Base-by-base conservation (phyloP, 2,797 vertebrate species). In the Sebastes steindachneri region DNA sequence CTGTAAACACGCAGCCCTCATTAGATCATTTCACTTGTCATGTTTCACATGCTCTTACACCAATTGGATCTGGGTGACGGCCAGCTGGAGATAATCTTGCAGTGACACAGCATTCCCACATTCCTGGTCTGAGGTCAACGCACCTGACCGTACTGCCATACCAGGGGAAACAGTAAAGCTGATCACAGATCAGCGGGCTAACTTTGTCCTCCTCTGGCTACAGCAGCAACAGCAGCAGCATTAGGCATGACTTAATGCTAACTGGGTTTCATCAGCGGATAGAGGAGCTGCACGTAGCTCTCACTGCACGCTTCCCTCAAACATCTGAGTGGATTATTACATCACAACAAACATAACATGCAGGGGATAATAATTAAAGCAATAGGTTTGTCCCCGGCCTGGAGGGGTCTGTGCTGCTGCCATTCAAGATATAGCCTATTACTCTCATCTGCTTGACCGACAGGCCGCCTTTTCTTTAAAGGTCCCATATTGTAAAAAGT, bases 71-170 rank as follows among this genome's bases (percentile, higher is more conserved):
- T 77, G 75, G 58, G 25, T 29, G 77, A 79, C 2, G 6, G 41
- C 67, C 67, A 79, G 79, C 65, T 88, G 63, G 72, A 84, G 78
- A 72, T 89, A 86, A 90, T 82, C 87, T 82, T 29, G 14, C 60
- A 48, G 72, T 88, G 86, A 79, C 85, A 79, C 63, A 85, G 79
- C 68, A 5, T 64, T 84, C 64, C 77, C 33, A 58, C 79, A 29
- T n/a, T 15, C 31, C n/a, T 1, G 83, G 9, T 80, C 82, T 69
- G 66, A 86, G 80, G 83, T 68, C 81, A 76, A 21, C 5, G 1
- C 60, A 68, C 68, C 65, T 69, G 48, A 62, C 48, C 0, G 0
- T 6, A 4, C 58, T 17, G 19, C 21, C 55, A 6, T 9, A 5
- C 45, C 35, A 10, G 14, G 14, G 35, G 65, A 15, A 65, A 48